Evolutionary conservation across 2,888 invertebrate genomes (phyloP).

Genomic region (Lithophane semibrunnea): DNA sequence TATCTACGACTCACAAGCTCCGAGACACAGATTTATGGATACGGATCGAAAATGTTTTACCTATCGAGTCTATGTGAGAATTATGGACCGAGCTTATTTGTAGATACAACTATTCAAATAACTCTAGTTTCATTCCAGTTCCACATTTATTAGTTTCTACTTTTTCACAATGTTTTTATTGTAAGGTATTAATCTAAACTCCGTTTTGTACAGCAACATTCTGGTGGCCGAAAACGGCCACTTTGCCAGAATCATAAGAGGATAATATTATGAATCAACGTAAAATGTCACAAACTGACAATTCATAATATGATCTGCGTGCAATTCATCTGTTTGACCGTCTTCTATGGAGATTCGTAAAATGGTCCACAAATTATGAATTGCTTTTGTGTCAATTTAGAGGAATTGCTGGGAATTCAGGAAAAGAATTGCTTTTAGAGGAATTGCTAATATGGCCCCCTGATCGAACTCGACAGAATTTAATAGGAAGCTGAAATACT

Average conservation of each 20-base stretch:
- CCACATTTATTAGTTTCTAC: constrained; percentile 4
- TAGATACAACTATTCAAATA: constrained; percentile 39
- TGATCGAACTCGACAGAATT: constrained; percentile 14
- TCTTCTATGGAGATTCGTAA: too few species aligned
- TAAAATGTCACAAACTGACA: too few species aligned
- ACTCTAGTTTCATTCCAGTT: constrained; percentile 4
- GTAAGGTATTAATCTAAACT: constrained; percentile 1
- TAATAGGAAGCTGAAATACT: not conserved
- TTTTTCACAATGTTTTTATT: not conserved
- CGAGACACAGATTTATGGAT: constrained; percentile 53
- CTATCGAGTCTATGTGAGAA: constrained; percentile 32
- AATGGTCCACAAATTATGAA: too few species aligned
- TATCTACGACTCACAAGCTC: constrained; percentile 39
- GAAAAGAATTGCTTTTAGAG: too few species aligned
- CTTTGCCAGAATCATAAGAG: too few species aligned
- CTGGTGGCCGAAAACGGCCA: not conserved
- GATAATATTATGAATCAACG: too few species aligned
- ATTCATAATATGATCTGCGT: too few species aligned
- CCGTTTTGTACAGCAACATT: constrained; percentile 9
- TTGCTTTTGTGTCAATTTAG: too few species aligned
- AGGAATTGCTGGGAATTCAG: too few species aligned
- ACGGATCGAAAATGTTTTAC: constrained; percentile 44
- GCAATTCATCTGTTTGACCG: too few species aligned
- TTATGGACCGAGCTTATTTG: constrained; percentile 35
- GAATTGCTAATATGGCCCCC: too few species aligned